Evolutionary conservation across 2,888 invertebrate genomes (phyloP).

Genomic region (Dolomedes plantarius): DNA sequence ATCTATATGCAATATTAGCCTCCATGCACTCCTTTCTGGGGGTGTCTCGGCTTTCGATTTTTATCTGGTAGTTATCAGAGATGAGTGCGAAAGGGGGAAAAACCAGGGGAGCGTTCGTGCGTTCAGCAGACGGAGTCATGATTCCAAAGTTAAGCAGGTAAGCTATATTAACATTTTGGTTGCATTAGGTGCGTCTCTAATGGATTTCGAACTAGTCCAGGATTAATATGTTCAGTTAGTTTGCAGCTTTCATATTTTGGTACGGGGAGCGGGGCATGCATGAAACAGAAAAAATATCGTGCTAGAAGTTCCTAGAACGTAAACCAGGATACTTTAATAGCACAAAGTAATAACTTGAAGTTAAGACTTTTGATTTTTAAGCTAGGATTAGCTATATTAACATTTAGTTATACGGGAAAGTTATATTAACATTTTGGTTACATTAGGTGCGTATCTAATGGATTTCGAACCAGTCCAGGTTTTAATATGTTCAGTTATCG

Average conservation of each 20-base stretch:
- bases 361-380: no score
- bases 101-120: not conserved
- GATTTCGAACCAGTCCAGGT: not conserved
- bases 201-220: not conserved
- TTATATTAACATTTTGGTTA: not conserved
- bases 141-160: not conserved
- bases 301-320: no score
- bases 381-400: no score
- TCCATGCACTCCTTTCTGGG: not conserved
- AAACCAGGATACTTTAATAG: no score
- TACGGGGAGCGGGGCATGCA: no score
- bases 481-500: no score
- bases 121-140: not conserved
- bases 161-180: not conserved
- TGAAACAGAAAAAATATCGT: no score
- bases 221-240: not conserved
- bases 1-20: slow-evolving; percentile 53
- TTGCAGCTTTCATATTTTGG: no score
- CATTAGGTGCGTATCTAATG: not conserved
- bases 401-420: not conserved
- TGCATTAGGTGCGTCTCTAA: not conserved
- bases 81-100: not conserved
- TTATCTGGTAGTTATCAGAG: not conserved
- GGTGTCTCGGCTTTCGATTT: not conserved
- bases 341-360: no score